Evolutionary conservation across 2,888 invertebrate species (phyloP).

Genomic region (Zeuzera pyrina): DNA sequence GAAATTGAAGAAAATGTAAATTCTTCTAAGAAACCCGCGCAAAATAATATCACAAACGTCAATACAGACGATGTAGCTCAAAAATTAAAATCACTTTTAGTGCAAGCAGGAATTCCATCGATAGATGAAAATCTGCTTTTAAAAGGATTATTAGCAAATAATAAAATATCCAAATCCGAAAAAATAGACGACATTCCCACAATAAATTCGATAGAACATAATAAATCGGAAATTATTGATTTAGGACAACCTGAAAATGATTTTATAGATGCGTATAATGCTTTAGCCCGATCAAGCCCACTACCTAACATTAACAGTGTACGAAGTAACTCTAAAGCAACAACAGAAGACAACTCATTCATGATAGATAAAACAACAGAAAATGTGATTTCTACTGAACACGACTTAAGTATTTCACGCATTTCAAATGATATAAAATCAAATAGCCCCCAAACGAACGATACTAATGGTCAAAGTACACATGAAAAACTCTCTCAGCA

Average conservation of each 20-base stretch:
- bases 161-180: conserved; percentile 15
- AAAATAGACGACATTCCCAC: conserved; percentile 11
- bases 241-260: conserved; percentile 60
- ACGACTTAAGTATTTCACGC: not conserved
- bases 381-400: not conserved
- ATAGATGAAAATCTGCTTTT: conserved; percentile 45
- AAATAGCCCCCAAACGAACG: too few species aligned
- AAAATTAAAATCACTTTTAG: conserved; percentile 42
- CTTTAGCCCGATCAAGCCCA: conserved; percentile 52
- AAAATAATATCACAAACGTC: conserved; percentile 9
- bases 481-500: too few species aligned
- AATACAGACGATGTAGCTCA: conserved; percentile 33
- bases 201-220: conserved; percentile 16
- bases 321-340: not conserved
- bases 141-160: conserved; percentile 35
- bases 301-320: conserved; percentile 43
- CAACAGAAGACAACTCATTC: too few species aligned
- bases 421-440: too few species aligned
- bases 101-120: conserved; percentile 41
- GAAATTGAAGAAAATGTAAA: conserved; percentile 8
- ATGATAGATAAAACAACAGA: too few species aligned
- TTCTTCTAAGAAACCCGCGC: conserved; percentile 7
- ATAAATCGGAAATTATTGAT: conserved; percentile 25
- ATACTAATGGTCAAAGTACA: too few species aligned
- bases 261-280: conserved; percentile 64